Conservation (phyloP, 2,113 vertebrate species). For the Meles meles region DNA sequence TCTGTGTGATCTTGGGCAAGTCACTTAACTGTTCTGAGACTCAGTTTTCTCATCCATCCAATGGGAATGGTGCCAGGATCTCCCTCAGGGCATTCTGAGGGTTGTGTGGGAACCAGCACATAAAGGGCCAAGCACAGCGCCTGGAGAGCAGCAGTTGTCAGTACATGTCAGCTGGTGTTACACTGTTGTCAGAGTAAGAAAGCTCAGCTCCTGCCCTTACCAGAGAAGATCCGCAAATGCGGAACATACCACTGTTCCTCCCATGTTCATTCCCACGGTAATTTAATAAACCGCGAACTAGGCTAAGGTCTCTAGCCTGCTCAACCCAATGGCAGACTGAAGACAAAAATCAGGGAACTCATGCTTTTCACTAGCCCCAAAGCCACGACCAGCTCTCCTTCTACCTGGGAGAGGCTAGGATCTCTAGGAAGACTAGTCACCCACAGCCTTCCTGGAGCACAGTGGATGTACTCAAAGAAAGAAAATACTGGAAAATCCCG, state of each 20-base stretch:
- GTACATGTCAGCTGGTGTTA: neutral
- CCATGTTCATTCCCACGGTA: neutral
- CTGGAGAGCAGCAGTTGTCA: neutral
- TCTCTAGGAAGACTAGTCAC: neutral
- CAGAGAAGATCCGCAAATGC: neutral
- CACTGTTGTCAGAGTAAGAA: neutral
- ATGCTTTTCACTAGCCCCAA: neutral
- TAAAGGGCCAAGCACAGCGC: neutral
- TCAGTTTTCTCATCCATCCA: neutral
- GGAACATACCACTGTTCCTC: neutral
- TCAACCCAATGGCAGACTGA: neutral
- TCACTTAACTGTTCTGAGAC: neutral
- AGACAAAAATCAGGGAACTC: neutral
- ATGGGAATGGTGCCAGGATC: neutral
- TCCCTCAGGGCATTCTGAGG: too few relatives aligned
- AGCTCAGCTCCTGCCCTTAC: neutral
- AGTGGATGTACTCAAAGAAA: neutral
- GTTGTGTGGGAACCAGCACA: neutral
- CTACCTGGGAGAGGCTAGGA: neutral
- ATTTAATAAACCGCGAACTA: neutral
- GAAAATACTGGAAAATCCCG: neutral
- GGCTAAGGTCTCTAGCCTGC: neutral
- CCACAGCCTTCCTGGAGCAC: too few relatives aligned
- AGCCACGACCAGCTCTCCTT: neutral
- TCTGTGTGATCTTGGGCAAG: neutral